Percentiles rank a stretch among this genome's conserved stretches.
phyloP scores from a whole-genome alignment of 2,113 vertebrate genomes.

The Gopherus flavomarginatus region DNA sequence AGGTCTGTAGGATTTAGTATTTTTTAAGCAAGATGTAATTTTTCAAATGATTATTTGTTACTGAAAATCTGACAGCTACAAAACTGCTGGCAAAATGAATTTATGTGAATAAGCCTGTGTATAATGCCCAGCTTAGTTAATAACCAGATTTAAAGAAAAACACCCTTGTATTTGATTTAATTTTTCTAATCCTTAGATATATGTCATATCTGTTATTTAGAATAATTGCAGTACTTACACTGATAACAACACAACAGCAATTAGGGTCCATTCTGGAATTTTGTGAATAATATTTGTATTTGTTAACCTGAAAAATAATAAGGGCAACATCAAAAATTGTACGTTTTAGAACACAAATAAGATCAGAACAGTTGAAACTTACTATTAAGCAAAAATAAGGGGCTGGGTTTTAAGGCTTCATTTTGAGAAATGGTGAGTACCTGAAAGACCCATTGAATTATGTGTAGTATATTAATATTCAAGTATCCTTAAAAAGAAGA shows the following conservation, averaged over 20 bases:
- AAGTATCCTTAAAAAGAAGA: background rate
- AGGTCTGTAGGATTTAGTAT: background rate
- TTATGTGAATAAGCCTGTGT: background rate
- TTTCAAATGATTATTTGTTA: background rate
- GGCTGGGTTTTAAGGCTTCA: background rate
- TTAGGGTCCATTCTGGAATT: slow-evolving; percentile 83
- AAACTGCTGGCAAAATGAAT: background rate
- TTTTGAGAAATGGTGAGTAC: background rate
- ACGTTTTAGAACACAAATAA: slow-evolving; percentile 12
- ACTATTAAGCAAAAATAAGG: background rate
- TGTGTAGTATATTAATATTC: background rate
- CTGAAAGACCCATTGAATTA: background rate
- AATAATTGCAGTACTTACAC: slow-evolving; percentile 78
- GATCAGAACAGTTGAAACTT: background rate
- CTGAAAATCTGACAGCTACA: background rate
- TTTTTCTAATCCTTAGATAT: background rate
- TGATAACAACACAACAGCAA: slow-evolving; percentile 82
- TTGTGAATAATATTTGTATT: slow-evolving; percentile 86
- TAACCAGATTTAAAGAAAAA: background rate
- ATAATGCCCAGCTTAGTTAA: background rate
- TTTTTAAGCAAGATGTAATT: background rate
- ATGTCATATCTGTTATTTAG: background rate
- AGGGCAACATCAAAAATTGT: background rate
- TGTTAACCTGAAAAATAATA: slow-evolving; percentile 80
- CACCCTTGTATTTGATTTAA: background rate